Percentiles rank a stretch among this genome's conserved stretches.
phyloP scores from a whole-genome alignment of 2,113 vertebrate species.

The Corydoras maculifer region DNA sequence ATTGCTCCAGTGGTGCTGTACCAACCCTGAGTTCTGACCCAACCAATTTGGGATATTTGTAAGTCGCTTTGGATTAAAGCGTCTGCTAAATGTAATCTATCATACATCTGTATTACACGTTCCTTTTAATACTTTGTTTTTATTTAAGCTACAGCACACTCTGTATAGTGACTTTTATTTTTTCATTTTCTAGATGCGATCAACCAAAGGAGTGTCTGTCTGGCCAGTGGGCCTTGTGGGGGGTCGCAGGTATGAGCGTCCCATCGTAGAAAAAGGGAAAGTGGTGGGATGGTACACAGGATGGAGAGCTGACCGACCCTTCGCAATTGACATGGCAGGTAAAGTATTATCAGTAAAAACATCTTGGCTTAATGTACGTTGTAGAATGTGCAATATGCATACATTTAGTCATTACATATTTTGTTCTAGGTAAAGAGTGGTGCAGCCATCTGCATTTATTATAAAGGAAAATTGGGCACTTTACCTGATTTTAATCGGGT shows the following conservation, averaged over 20 bases:
- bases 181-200: conserved; percentile 77
- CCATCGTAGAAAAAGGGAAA: conserved; percentile 83
- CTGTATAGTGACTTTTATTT: background rate
- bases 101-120: background rate
- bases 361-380: no score
- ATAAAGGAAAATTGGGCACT: no score
- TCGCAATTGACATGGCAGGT: conserved; percentile 98
- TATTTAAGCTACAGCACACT: background rate
- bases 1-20: no score
- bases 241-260: conserved; percentile 88
- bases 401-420: no score
- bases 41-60: no score
- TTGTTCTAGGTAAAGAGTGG: no score
- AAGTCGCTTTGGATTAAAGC: no score
- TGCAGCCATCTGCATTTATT: no score
- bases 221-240: conserved; percentile 97
- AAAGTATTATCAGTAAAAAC: conserved; percentile 39
- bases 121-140: conserved; percentile 20
- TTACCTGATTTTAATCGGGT: no score
- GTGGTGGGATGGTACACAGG: conserved; percentile 98
- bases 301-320: conserved; percentile 93
- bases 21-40: no score
- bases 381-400: no score
- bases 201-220: conserved; percentile 83
- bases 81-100: background rate